These are phyloP conservation scores for Manis javanica DNA, from an alignment of 2,797 vertebrate genomes.

Conservation along the genomic window DNA sequence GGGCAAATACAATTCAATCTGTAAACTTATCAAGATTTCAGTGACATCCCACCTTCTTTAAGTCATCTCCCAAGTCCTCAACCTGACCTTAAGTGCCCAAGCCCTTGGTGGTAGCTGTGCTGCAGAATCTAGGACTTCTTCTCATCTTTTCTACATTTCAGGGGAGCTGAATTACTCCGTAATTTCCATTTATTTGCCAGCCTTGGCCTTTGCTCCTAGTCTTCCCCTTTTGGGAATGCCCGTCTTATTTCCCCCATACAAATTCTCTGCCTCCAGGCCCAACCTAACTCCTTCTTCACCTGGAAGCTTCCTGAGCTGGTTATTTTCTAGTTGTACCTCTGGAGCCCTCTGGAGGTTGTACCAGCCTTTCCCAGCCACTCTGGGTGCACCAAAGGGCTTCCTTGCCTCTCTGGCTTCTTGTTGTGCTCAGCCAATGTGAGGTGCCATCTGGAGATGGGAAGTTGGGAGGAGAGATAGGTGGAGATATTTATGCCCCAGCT, in stretches of 20 bases:
- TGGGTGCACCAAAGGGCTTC: not conserved
- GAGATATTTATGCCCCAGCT: not conserved
- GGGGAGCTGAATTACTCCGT: rapidly evolving
- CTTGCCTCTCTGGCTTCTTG: not conserved
- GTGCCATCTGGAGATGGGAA: not conserved
- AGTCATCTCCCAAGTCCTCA: not conserved
- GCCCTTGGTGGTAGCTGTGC: rapidly evolving
- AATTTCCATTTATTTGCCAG: not conserved
- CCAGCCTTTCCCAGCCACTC: not conserved
- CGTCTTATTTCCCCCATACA: not conserved
- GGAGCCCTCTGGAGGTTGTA: not conserved
- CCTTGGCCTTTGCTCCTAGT: not conserved
- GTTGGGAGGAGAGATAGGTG: not conserved
- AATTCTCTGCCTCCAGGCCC: not conserved
- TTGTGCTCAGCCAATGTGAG: not conserved
- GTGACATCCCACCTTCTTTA: not conserved
- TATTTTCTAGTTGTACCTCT: not conserved
- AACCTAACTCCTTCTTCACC: not conserved
- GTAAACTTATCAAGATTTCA: not conserved
- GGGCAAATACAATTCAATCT: not conserved
- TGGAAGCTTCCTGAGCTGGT: not conserved
- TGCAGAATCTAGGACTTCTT: not conserved
- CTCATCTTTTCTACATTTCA: rapidly evolving
- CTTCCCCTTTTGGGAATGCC: not conserved
- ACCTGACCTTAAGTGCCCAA: not conserved